A percentile compares a stretch with the other conserved stretches of the same genome.
These are phyloP conservation scores for Tetragonula clypearis DNA, from an alignment of 1,140 invertebrate species.

Conservation along the genomic window DNA sequence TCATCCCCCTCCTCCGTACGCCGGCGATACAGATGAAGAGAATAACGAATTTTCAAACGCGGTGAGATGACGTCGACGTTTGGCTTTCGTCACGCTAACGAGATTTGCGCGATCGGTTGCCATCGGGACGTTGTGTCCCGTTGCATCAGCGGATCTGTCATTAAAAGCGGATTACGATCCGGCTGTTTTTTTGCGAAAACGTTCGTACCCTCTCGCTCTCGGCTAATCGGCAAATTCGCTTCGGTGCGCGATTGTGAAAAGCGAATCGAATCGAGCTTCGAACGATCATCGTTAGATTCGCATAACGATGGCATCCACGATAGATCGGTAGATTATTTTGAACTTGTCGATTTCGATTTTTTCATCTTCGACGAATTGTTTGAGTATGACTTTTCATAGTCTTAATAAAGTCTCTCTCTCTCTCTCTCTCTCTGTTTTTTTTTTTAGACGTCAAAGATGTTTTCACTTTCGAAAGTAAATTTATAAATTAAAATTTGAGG, in stretches of 20 bases:
- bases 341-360: too few species aligned
- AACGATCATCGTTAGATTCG: background rate
- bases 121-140: background rate
- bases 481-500: too few species aligned
- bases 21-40: background rate
- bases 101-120: conserved; percentile 45
- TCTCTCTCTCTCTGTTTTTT: too few species aligned
- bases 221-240: background rate
- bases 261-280: background rate
- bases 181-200: background rate
- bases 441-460: too few species aligned
- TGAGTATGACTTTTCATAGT: too few species aligned
- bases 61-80: conserved; percentile 41
- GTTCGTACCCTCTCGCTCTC: background rate
- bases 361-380: too few species aligned
- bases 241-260: background rate
- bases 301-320: background rate
- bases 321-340: background rate
- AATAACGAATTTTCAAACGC: conserved; percentile 58
- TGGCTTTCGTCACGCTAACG: conserved; percentile 44
- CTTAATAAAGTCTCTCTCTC: too few species aligned
- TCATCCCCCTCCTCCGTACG: conserved; percentile 8
- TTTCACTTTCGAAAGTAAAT: too few species aligned
- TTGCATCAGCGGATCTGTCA: conserved; percentile 41
- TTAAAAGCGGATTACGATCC: conserved; percentile 50